phyloP scores from a whole-genome alignment of 2,113 vertebrate species.

The Daphoenositta chrysoptera region DNA sequence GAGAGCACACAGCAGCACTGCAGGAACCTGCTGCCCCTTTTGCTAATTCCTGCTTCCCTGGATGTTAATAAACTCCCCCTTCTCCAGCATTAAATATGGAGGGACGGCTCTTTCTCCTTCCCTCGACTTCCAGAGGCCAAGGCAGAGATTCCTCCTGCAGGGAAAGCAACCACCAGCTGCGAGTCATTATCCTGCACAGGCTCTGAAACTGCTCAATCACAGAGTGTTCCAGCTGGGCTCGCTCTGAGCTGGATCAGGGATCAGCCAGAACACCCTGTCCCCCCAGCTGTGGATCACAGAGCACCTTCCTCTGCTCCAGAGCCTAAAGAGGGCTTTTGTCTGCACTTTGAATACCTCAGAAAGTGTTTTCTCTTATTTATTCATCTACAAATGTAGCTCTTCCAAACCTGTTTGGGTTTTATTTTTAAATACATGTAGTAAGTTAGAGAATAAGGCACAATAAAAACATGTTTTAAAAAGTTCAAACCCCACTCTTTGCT shows the following conservation, averaged over 20 bases:
- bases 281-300: background rate
- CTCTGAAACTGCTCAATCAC: background rate
- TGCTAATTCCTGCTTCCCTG: background rate
- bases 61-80: background rate
- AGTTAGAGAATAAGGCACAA: background rate
- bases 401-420: background rate
- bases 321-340: background rate
- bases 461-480: background rate
- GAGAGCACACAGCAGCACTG: background rate
- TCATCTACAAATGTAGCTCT: background rate
- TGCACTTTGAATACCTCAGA: background rate
- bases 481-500: background rate
- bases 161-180: background rate
- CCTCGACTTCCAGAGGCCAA: background rate
- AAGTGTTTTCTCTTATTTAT: background rate
- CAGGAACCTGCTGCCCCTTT: background rate
- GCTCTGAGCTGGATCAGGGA: background rate
- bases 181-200: background rate
- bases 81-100: fast-evolving
- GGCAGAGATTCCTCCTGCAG: background rate
- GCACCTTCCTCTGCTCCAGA: background rate
- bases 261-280: background rate
- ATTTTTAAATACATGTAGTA: background rate
- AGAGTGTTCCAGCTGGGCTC: background rate
- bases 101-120: background rate